These are phyloP conservation scores for Megaptera novaeangliae DNA, from an alignment of 2,113 vertebrate genomes.

Conservation along the genomic window DNA sequence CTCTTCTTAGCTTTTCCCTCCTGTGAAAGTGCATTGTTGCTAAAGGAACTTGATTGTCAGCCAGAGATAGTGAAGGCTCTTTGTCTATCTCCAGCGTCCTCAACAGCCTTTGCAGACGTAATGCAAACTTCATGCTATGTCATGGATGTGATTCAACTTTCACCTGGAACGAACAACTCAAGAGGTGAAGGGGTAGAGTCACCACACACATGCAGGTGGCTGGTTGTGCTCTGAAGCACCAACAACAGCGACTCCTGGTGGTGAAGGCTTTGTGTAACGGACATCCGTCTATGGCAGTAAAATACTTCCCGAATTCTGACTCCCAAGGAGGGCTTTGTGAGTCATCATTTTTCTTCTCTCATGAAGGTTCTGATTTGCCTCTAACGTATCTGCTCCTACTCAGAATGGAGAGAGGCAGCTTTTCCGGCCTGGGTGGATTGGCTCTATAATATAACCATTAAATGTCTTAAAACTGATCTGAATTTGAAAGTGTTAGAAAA, in stretches of 20 bases:
- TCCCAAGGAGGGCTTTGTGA: background rate
- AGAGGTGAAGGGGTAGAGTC: background rate
- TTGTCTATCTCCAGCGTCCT: background rate
- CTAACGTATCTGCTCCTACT: background rate
- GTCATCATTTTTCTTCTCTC: background rate
- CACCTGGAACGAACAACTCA: background rate
- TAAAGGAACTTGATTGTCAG: slow-evolving; percentile 1
- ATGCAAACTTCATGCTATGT: background rate
- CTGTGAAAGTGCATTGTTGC: background rate
- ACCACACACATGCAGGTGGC: too few species aligned
- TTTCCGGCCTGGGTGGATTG: background rate
- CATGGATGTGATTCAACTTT: background rate
- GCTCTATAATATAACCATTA: slow-evolving; percentile 53
- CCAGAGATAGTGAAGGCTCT: background rate
- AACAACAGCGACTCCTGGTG: background rate
- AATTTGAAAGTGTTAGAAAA: slow-evolving; percentile 68
- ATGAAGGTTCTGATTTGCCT: background rate
- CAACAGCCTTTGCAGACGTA: background rate
- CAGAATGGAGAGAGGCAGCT: background rate
- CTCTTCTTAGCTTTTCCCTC: background rate
- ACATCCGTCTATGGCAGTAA: background rate
- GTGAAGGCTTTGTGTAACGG: background rate
- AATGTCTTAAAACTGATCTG: slow-evolving; percentile 48
- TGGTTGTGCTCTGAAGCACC: background rate
- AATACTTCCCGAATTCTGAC: background rate